Evolutionary conservation across 2,888 invertebrate species (phyloP), one percentile per base, ranked within the genome.

Genomic region (Ennomos quercinarius): DNA sequence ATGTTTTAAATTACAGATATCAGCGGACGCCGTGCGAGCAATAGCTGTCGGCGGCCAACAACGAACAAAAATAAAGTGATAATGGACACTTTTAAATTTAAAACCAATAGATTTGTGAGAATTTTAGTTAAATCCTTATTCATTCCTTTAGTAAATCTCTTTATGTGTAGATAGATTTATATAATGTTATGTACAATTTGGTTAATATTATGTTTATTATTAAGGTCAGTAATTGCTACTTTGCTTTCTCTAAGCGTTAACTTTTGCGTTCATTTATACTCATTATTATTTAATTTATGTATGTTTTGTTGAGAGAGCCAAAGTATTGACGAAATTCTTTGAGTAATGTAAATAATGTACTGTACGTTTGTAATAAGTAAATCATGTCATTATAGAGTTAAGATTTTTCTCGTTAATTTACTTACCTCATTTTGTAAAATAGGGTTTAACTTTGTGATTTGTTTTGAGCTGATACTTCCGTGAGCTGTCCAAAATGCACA

Each of bases 11-110:
- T 84, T 80, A 0, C 84, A 92, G 91, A 92, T 92, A 91, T 89
- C 91, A 91, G 73, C 81, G 89, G 75, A 84, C 85, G 90, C 86
- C 91, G 87, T 89, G 91, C 81, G 84, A 89, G 74, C 87, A 87
- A 59, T 86, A 86, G 84, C 84, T 71, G 71, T 76, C 89, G 88
- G 89, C 89, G 86, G 70, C 62, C 72, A 78, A 87, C 90, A 90
- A 89, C 90, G 91, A 91, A 89, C 77, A 77, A 74, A 79, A 59
- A 57, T 64, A 80, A 55, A 90, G 89, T 91, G 90, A 89, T 81
- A 82, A 76, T 45, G 76, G 87, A 90, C 89, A 86, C 85, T 87
- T 47, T 65, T 72, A 70, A 53, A 61, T 62, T 69, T 68, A 76
- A 71, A 72, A 66, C 66, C 52, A 34, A 57, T 72, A 59, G 52